Base-by-base conservation (phyloP, 2,888 invertebrate species). In the Morpho helenor region DNA sequence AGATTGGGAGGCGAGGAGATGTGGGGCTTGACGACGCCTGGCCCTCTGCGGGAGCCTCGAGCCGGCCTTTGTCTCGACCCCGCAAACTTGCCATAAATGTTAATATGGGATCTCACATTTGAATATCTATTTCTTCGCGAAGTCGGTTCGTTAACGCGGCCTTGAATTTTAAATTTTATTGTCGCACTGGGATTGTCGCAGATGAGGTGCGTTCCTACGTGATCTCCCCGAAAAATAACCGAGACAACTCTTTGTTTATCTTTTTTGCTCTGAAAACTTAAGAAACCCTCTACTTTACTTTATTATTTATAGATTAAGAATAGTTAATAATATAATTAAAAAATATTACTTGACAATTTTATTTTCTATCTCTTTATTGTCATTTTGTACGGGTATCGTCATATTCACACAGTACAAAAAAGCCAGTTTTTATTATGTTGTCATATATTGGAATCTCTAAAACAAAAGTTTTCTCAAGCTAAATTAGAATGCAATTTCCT, bases 151-250 rank as follows among this genome's bases (percentile, higher is more conserved):
- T 90, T 90, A 90, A 88, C 88, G 85, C 86, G 89, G 85, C 90
- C 90, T 90, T 89, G 90, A 90, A 90, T 90, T 90, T 90, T 90
- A 90, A 89, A 89, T 90, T 87, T 90, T 90, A 89, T 89, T 80
- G 84, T 69, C 87, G 88, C 82, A 75, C 67, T 63, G 89, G 90
- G 89, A 89, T 66, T 72, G 64, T 79, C 77, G 75, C 79, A 87
- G 88, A 87, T 88, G 88, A 90, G 87, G 88, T 87, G 89, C 86
- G 86, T 87, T 86, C 84, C 87, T 87, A 84, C 85, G 87, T 83
- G 86, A 79, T 82, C 80, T 86, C 84, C 82, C 83, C 75, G 71
- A 84, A 82, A 87, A 84, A 87, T 87, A 85, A 85, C 82, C 71
- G 70, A 76, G 73, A 76, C 81, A 79, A 76, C 80, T 81, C 83